Percentiles rank a stretch among this genome's conserved stretches.
Evolutionary conservation across 2,888 invertebrate genomes (phyloP).

Genomic region (Andrena bicolor): DNA sequence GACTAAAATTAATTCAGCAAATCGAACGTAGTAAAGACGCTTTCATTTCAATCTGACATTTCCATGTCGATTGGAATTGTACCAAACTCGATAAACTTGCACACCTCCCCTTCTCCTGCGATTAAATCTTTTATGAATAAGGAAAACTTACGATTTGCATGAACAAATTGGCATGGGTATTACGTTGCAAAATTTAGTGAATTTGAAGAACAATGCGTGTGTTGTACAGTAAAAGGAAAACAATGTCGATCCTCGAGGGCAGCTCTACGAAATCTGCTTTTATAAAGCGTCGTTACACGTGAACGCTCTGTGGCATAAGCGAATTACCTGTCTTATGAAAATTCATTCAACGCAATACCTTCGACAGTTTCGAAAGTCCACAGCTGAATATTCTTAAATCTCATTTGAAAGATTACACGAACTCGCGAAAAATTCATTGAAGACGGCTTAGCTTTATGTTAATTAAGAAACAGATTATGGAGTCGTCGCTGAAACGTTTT

Average conservation of each 20-base stretch:
- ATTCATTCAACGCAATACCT: conserved; percentile 36
- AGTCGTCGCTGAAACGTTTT: background rate
- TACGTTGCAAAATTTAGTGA: background rate
- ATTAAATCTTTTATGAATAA: conserved; percentile 1
- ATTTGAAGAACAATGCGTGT: background rate
- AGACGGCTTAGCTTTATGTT: conserved; percentile 29
- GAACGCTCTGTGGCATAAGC: conserved; percentile 30
- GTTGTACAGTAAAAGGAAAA: background rate
- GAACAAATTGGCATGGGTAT: background rate
- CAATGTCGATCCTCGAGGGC: background rate
- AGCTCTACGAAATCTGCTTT: background rate
- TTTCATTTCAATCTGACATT: background rate
- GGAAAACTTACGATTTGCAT: background rate
- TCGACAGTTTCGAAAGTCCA: background rate
- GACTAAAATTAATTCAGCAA: background rate
- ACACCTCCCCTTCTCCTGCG: background rate
- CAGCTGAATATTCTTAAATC: conserved; percentile 34
- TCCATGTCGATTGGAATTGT: background rate
- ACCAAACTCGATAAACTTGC: background rate
- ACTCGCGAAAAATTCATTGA: conserved; percentile 11
- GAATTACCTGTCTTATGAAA: conserved; percentile 55
- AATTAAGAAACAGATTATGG: background rate
- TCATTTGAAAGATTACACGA: conserved; percentile 32
- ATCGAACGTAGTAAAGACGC: background rate
- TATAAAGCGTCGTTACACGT: conserved; percentile 17